phyloP scores from a whole-genome alignment of 2,113 vertebrate genomes.

The Pardalotus punctatus region DNA sequence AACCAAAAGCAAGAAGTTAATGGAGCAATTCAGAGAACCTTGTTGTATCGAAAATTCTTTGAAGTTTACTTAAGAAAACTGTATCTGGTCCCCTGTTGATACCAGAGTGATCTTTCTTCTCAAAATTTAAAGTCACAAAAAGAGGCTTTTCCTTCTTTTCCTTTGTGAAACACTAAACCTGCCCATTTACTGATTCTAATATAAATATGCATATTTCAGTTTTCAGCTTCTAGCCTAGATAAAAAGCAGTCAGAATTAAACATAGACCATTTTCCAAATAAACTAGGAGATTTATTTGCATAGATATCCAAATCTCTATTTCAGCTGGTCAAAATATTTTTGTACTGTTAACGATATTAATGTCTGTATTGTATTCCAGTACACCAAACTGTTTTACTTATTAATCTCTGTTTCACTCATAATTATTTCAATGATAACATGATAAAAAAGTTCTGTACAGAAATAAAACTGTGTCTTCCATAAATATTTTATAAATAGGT shows the following conservation, averaged over 20 bases:
- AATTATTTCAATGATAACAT: background rate
- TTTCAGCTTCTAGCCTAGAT: background rate
- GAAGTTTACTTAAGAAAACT: background rate
- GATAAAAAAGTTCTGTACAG: background rate
- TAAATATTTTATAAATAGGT: background rate
- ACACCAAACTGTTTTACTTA: background rate
- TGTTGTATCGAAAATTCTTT: background rate
- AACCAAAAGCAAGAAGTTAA: background rate
- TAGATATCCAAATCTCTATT: background rate
- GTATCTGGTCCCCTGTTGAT: background rate
- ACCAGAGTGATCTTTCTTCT: background rate
- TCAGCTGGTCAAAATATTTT: background rate
- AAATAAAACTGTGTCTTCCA: background rate
- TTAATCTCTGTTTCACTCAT: background rate
- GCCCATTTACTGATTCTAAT: background rate
- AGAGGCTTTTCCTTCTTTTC: background rate
- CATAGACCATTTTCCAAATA: background rate
- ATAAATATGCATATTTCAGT: background rate
- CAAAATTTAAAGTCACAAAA: background rate
- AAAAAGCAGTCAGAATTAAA: background rate
- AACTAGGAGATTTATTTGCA: background rate
- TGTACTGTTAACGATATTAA: background rate
- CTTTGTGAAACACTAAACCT: background rate
- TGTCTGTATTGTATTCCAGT: background rate
- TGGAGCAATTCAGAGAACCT: background rate